Conservation (phyloP, 1,140 invertebrate genomes). For the Drosophila repleta region DNA sequence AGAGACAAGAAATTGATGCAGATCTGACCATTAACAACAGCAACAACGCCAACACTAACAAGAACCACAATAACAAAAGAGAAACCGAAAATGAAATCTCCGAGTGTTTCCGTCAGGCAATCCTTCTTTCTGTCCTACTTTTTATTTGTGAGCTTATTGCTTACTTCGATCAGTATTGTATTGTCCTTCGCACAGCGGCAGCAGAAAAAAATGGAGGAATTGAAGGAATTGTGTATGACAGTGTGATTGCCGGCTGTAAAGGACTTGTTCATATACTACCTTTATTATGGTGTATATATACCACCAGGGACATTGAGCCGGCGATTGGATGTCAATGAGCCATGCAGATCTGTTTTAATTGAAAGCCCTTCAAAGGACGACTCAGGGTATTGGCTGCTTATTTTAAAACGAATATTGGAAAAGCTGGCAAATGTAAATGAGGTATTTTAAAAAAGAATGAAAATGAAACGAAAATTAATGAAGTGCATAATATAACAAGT, state of each 20-base stretch:
- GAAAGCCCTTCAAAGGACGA: conserved; percentile 28
- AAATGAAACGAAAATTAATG: too few species aligned
- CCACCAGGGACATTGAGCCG: neutral
- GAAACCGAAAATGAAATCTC: conserved; percentile 26
- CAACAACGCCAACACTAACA: conserved; percentile 15
- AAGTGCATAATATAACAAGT: too few species aligned
- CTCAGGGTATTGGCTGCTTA: neutral
- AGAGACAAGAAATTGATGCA: conserved; percentile 58
- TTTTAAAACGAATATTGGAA: conserved; percentile 4
- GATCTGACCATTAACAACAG: conserved; percentile 21
- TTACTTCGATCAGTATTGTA: conserved; percentile 51
- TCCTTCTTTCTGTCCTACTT: conserved; percentile 42
- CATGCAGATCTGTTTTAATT: conserved; percentile 39
- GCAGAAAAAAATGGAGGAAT: neutral
- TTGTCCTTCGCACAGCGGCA: conserved; percentile 23
- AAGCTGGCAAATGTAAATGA: too few species aligned
- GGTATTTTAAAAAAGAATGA: too few species aligned
- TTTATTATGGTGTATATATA: conserved; percentile 22
- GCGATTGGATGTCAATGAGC: conserved; percentile 40
- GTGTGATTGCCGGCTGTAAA: conserved; percentile 29
- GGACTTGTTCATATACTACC: conserved; percentile 8
- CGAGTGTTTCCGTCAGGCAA: conserved; percentile 46
- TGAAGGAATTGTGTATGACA: conserved; percentile 19
- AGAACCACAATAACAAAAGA: conserved; percentile 22
- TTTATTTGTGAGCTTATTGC: conserved; percentile 24